A percentile compares a stretch with the other conserved stretches of the same genome.
Evolutionary conservation across 1,140 invertebrate genomes (phyloP).

Genomic region (Nasonia longicornis): DNA sequence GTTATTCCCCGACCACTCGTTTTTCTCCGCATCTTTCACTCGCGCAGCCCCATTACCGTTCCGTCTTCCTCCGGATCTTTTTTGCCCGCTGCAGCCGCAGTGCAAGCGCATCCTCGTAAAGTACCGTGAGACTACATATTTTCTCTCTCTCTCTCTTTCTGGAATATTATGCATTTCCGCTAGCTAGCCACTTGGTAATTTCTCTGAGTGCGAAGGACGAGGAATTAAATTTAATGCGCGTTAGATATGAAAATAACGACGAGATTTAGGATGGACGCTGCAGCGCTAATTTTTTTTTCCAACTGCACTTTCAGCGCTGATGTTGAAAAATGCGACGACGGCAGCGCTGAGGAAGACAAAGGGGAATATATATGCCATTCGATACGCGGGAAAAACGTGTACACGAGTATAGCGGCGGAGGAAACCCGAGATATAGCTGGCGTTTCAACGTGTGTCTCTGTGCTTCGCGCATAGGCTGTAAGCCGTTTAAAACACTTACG

Average conservation of each 20-base stretch:
- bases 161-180: slow-evolving; percentile 31
- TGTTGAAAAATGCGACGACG: neutral
- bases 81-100: neutral
- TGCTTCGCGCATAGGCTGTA: neutral
- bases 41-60: neutral
- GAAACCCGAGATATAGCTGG: neutral
- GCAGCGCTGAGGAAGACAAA: neutral
- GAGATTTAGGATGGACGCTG: neutral
- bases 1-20: slow-evolving; percentile 5
- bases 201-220: neutral
- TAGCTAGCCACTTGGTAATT: slow-evolving; percentile 40
- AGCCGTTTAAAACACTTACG: neutral
- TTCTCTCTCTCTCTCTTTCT: slow-evolving; percentile 13
- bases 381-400: neutral
- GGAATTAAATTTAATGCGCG: slow-evolving; percentile 29
- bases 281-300: neutral
- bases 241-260: neutral
- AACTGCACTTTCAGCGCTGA: neutral
- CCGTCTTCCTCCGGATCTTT: neutral
- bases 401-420: neutral
- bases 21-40: neutral
- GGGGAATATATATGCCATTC: neutral
- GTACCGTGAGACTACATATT: slow-evolving; percentile 24
- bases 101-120: slow-evolving; percentile 15
- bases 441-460: neutral